Conservation (phyloP, 2,113 vertebrate genomes). For the Hippocampus zosterae region DNA sequence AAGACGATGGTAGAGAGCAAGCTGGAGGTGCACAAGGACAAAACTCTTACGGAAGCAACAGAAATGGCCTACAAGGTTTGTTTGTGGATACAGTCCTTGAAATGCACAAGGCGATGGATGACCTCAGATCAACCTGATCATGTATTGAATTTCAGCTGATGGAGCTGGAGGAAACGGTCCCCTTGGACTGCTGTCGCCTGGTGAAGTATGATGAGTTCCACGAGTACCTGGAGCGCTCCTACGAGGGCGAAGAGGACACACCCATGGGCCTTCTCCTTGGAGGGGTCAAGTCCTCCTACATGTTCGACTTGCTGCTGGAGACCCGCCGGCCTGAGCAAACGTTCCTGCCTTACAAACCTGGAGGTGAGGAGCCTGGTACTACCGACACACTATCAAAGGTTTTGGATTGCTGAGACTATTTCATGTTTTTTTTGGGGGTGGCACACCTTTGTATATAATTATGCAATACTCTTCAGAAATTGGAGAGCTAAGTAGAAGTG, state of each 20-base stretch:
- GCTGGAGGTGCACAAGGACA: conserved; percentile 96
- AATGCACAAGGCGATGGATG: background rate
- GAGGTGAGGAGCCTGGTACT: conserved; percentile 74
- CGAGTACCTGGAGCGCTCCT: conserved; percentile 94
- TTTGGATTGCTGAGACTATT: background rate
- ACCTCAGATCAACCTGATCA: background rate
- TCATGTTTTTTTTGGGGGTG: background rate
- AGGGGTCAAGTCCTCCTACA: conserved; percentile 96
- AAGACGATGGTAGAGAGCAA: conserved; percentile 98
- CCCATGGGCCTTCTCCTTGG: conserved; percentile 93
- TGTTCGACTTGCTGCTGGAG: conserved; percentile 96
- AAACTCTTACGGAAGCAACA: conserved; percentile 89
- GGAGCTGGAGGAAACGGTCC: conserved; percentile 84
- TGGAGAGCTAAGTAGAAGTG: too few species aligned
- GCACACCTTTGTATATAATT: too few species aligned
- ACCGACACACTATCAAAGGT: background rate
- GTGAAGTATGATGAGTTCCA: conserved; percentile 99
- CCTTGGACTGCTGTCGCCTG: conserved; percentile 90
- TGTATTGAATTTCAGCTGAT: conserved; percentile 77
- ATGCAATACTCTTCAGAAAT: too few species aligned
- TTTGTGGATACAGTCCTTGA: conserved; percentile 5
- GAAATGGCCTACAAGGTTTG: conserved; percentile 91
- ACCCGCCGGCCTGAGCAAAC: conserved; percentile 86
- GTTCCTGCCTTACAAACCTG: conserved; percentile 96
- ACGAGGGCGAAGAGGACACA: conserved; percentile 92